Evolutionary conservation across 2,888 invertebrate species (phyloP).

Genomic region (Diloba caeruleocephala): DNA sequence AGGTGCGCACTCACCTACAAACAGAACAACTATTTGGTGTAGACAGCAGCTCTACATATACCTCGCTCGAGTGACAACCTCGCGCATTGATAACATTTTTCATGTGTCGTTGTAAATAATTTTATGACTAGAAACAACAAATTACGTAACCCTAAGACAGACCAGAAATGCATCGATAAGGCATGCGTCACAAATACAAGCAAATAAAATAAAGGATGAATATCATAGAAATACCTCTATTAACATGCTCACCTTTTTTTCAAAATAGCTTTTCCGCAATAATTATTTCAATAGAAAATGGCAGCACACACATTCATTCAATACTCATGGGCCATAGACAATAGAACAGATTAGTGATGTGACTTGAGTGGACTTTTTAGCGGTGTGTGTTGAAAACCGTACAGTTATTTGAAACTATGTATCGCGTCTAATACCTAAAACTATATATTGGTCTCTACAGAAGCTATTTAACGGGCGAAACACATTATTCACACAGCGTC

Average conservation of each 20-base stretch:
- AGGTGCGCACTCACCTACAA: slow-evolving; percentile 91
- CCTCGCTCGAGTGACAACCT: slow-evolving; percentile 75
- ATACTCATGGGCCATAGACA: slow-evolving; percentile 73
- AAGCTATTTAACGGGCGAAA: too few species aligned
- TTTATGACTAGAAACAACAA: slow-evolving; percentile 81
- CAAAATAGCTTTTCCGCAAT: slow-evolving; percentile 65
- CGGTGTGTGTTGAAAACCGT: too few species aligned
- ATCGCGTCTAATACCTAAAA: too few species aligned
- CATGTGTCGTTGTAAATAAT: slow-evolving; percentile 75
- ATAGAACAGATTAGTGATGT: too few species aligned
- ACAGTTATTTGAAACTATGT: too few species aligned
- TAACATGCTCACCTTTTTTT: slow-evolving; percentile 81
- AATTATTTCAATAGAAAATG: slow-evolving; percentile 79
- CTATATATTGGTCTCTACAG: too few species aligned
- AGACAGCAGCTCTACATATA: slow-evolving; percentile 83
- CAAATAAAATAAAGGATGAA: slow-evolving; percentile 54
- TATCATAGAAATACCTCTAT: slow-evolving; percentile 69
- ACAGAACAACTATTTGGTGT: slow-evolving; percentile 92
- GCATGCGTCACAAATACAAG: slow-evolving; percentile 70
- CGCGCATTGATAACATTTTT: slow-evolving; percentile 67
- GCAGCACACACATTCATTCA: slow-evolving; percentile 81
- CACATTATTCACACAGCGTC: too few species aligned
- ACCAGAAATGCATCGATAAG: slow-evolving; percentile 61
- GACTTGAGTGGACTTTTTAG: too few species aligned
- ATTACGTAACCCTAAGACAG: slow-evolving; percentile 84